These are phyloP conservation scores for Pelagia noctiluca DNA, from an alignment of 30 jellyfish, hydroid and myxozoan genomes.

Conservation along the genomic window DNA sequence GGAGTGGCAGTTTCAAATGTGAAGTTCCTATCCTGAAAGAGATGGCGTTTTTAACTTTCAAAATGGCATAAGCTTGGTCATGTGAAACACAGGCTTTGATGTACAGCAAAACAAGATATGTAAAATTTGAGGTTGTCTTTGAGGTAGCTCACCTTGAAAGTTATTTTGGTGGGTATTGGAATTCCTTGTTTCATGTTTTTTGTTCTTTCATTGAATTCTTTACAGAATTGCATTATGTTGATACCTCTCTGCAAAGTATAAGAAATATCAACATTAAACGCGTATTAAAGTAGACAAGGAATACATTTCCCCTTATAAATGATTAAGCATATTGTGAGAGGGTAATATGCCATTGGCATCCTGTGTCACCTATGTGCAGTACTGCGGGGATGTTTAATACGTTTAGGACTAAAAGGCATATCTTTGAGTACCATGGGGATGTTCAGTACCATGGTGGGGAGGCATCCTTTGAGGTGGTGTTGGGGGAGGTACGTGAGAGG, in stretches of 20 bases:
- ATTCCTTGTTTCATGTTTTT: constrained; percentile 83
- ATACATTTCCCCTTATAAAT: no score
- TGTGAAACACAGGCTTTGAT: neutral
- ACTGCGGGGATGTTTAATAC: no score
- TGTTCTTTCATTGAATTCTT: constrained; percentile 92
- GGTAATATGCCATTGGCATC: no score
- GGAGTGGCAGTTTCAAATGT: constrained; percentile 81
- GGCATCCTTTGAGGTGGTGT: no score
- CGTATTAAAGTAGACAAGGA: no score
- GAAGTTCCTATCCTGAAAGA: constrained; percentile 79
- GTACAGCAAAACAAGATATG: neutral
- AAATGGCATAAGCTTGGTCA: neutral
- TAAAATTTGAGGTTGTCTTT: neutral
- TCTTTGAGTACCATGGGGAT: no score
- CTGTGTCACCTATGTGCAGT: no score
- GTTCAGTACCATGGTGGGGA: no score
- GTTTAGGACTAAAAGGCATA: no score
- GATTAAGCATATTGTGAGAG: no score
- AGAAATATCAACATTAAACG: no score
- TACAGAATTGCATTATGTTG: constrained; percentile 92
- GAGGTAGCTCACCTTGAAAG: constrained; percentile 67
- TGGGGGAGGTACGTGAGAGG: no score
- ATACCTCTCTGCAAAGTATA: constrained; percentile 79
- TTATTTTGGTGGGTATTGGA: constrained; percentile 90
- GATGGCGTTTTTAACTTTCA: neutral